Percentiles rank a stretch among this genome's conserved stretches.
Evolutionary conservation across 37 sponge, comb jelly and placozoan species (phyloP).

Genomic region (Halichondria panicea): DNA sequence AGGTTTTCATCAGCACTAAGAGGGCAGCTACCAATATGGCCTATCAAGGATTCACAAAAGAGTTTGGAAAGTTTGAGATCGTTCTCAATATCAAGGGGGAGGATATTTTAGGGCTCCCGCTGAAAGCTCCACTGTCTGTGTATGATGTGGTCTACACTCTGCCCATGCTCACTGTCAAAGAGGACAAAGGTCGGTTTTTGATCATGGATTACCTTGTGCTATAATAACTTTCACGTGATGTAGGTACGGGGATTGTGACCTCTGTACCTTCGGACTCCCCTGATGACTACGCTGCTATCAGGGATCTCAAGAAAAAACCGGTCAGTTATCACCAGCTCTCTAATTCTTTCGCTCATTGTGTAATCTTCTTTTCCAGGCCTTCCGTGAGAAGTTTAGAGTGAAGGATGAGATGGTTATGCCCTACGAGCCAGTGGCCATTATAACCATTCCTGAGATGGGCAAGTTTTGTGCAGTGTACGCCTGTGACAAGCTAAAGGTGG

Average conservation of each 20-base stretch:
- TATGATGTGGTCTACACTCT: conserved; percentile 93
- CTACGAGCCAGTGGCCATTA: conserved; percentile 96
- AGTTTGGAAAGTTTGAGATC: conserved; percentile 78
- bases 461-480: conserved; percentile 84
- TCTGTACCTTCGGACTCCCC: conserved; percentile 99
- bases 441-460: conserved; percentile 88
- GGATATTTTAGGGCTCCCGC: conserved; percentile 94
- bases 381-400: conserved; percentile 92
- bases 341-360: neutral
- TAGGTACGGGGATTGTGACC: conserved; percentile 97
- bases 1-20: conserved; percentile 82
- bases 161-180: conserved; percentile 98
- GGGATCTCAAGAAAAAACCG: conserved; percentile 93
- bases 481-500: conserved; percentile 90
- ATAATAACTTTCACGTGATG: neutral
- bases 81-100: conserved; percentile 73
- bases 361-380: conserved; percentile 31
- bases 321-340: conserved; percentile 18
- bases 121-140: conserved; percentile 91
- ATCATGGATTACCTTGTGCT: neutral
- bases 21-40: conserved; percentile 95
- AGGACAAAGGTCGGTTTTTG: conserved; percentile 84
- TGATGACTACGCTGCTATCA: conserved; percentile 97
- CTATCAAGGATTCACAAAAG: conserved; percentile 87
- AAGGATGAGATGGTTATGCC: conserved; percentile 96